Evolutionary conservation across 1,140 invertebrate genomes (phyloP).

Genomic region (Euborellia annulipes): DNA sequence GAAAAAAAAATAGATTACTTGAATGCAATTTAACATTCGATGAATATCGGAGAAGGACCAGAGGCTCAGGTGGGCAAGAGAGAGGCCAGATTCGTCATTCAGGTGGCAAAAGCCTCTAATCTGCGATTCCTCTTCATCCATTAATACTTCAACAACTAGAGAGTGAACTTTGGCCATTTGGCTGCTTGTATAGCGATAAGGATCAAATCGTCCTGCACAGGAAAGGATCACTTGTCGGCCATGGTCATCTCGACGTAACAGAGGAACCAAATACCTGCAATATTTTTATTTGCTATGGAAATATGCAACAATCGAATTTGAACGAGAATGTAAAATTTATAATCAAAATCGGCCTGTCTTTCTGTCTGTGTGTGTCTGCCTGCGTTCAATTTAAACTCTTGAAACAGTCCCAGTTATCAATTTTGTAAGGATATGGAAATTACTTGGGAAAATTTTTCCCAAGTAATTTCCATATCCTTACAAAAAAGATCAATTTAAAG

Average conservation of each 20-base stretch:
- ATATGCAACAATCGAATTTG: no score
- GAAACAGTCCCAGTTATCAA: no score
- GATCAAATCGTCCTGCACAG: slow-evolving; percentile 53
- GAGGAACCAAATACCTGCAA: slow-evolving; percentile 49
- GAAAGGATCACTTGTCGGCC: slow-evolving; percentile 60
- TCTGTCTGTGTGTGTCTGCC: no score
- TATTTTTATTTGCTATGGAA: no score
- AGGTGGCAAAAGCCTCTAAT: slow-evolving; percentile 49
- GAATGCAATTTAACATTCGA: slow-evolving; percentile 60
- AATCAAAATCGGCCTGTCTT: no score
- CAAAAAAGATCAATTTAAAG: no score
- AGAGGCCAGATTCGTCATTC: slow-evolving; percentile 66
- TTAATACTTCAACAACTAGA: slow-evolving; percentile 53
- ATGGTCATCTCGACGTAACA: slow-evolving; percentile 51
- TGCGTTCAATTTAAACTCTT: no score
- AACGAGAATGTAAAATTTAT: no score
- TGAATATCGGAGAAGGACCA: slow-evolving; percentile 66
- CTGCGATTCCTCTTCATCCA: slow-evolving; percentile 68
- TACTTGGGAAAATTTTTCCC: no score
- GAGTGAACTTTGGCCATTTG: slow-evolving; percentile 62
- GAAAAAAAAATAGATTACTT: slow-evolving; percentile 30
- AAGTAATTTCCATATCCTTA: no score
- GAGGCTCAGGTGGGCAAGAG: slow-evolving; percentile 61
- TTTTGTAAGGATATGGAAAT: no score
- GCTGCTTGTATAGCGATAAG: slow-evolving; percentile 50